These are phyloP conservation scores for Mimas tiliae DNA, from an alignment of 2,888 invertebrate genomes.

Conservation along the genomic window DNA sequence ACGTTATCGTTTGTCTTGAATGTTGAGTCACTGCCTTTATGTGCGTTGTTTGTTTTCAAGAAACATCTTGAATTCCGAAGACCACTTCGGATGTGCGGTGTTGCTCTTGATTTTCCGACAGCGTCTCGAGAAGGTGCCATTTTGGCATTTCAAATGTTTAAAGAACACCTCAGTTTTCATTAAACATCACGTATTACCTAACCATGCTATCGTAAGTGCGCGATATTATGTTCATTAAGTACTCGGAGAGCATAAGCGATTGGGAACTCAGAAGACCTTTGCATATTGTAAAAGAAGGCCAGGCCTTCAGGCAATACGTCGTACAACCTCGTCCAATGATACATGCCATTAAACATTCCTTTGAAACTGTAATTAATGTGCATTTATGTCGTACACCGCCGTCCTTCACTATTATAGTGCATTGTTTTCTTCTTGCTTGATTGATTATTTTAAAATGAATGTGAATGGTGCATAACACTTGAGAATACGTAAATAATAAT, in stretches of 20 bases:
- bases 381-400: not conserved
- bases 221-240: not conserved
- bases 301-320: not conserved
- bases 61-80: too few species aligned
- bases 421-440: not conserved
- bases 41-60: not conserved
- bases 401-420: not conserved
- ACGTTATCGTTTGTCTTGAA: constrained; percentile 19
- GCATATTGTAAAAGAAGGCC: not conserved
- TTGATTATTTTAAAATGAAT: not conserved
- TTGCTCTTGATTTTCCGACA: not conserved
- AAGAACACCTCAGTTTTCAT: not conserved
- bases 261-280: not conserved
- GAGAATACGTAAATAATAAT: not conserved
- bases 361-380: constrained; percentile 7
- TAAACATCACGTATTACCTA: too few species aligned
- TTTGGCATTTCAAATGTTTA: not conserved
- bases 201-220: not conserved
- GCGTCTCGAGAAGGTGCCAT: constrained; percentile 14
- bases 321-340: not conserved
- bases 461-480: not conserved
- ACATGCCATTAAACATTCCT: not conserved
- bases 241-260: not conserved
- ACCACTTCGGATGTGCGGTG: not conserved
- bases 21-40: not conserved